Base-by-base conservation (phyloP, 2,113 vertebrate genomes). In the Coreoperca whiteheadi region DNA sequence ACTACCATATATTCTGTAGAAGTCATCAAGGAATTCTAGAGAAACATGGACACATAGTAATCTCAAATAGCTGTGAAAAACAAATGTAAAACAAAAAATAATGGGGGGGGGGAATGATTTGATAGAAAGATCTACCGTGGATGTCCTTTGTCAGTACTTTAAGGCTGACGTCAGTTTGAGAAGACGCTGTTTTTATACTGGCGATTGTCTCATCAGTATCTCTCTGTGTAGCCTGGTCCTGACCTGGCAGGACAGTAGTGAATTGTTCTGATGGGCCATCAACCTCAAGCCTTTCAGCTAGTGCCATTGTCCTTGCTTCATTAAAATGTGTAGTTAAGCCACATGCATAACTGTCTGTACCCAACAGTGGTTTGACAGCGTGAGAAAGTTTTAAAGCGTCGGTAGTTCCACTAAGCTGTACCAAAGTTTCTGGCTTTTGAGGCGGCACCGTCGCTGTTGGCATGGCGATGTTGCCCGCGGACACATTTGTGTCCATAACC, bases 1-100 rank as follows among this genome's bases (percentile, higher is more conserved):
- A 92, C 97, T 98, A 90, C 97, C 98, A 56, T 99, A 99, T 70
- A 95, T 97, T 93, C 94, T 95, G 96, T 96, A 95, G 85, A 98
- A 96, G 88, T 96, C 95, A 88, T 97, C 95, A 46, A 99, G 95
- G 85, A 97, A 98, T 84, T 97, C 98, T 99, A 92, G 71, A 94
- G 82, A 94, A 85, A 87, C 15, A 79, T 23, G n/a, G 34, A 61
- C 61, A 87, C 48, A 59, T 0, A 14, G 21, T 43, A 1, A 54
- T 39, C 0, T 51, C 30, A 82, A 71, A 85, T 1, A 8, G 21
- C 28, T 8, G 48, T 18, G 4, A 71, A 32, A 56, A 59, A 37
- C 46, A 32, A 23, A 61, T 3, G 0, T 6, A 30, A 34, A 68
- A 1, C 2, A 30, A 54, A 64, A 16, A 56, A 7, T 16, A 14